Evolutionary conservation across 2,113 vertebrate species (phyloP), one percentile per base, ranked within the genome.

Genomic region (Callipepla californica): DNA sequence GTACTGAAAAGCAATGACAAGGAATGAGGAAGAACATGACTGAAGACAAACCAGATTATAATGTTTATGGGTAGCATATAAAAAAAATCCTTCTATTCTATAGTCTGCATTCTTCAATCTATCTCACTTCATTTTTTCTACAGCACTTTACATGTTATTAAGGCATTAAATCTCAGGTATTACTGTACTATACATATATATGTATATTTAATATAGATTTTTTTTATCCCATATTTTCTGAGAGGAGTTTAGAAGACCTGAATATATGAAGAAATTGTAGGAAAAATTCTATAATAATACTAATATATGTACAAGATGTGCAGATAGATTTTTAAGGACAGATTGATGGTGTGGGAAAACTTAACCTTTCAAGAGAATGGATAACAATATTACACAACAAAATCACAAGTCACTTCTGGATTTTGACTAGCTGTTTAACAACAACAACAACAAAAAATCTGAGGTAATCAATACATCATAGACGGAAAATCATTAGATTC

Each of bases 11-110:
- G 4, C 5, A 53, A 10, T 14, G 7, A 1, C 6, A 14, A 16
- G 1, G 30, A 73, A 34, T 40, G 17, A 75, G 8, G 7, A 51
- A 15, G 2, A 6, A 13, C 17, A 7, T 2, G 0, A 21, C 1
- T 30, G 34, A 83, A 70, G 48, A 40, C 8, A 70, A 10, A 23
- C 1, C 13, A 53, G 6, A 57, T 57, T 25, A 40, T 7, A 2
- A 2, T 30, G 2, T 48, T 72, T 48, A 36, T 45, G 9, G 1
- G 1, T 50, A 14, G 3, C 3, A 44, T 28, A 28, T 69, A 77
- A n/a, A 77, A 40, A 40, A 80, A 11, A 1, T 59, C 58, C 19
- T 79, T 30, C 26, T 36, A 1, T 38, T 53, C 5, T 77, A 2
- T 48, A 1, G 13, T 1, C 34, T 59, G 0, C 2, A 26, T 55